Evolutionary conservation across 2,797 vertebrate genomes (phyloP).

Genomic region (Vespertilio murinus): DNA sequence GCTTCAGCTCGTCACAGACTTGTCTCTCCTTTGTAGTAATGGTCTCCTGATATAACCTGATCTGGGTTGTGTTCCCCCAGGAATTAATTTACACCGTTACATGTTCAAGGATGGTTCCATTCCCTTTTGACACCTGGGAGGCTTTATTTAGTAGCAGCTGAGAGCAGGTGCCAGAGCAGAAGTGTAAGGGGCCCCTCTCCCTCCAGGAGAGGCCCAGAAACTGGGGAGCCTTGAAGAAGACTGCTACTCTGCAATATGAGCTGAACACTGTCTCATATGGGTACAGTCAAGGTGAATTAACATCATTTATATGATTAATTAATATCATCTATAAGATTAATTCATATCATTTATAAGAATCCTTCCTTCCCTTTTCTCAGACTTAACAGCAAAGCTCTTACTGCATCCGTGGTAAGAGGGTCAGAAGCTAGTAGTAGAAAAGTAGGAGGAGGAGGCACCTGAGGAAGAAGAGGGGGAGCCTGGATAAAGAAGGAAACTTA

Average conservation of each 20-base stretch:
- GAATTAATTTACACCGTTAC: background rate
- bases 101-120: background rate
- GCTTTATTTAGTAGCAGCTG: background rate
- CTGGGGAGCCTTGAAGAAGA: background rate
- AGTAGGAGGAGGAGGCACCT: constrained; percentile 46
- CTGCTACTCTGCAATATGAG: background rate
- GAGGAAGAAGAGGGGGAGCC: background rate
- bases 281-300: background rate
- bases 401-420: constrained; percentile 38
- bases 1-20: background rate
- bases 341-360: background rate
- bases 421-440: constrained; percentile 60
- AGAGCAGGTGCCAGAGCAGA: background rate
- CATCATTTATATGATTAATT: background rate
- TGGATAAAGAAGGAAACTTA: background rate
- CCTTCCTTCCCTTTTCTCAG: background rate
- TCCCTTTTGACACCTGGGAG: background rate
- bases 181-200: background rate
- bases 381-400: background rate
- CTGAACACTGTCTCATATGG: background rate
- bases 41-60: background rate
- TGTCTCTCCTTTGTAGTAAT: background rate
- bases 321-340: background rate
- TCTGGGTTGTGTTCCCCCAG: background rate
- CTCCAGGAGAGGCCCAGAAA: background rate